Percentiles rank a stretch among this genome's conserved stretches.
phyloP scores from a whole-genome alignment of 2,113 vertebrate genomes.

The Anhinga rufa region DNA sequence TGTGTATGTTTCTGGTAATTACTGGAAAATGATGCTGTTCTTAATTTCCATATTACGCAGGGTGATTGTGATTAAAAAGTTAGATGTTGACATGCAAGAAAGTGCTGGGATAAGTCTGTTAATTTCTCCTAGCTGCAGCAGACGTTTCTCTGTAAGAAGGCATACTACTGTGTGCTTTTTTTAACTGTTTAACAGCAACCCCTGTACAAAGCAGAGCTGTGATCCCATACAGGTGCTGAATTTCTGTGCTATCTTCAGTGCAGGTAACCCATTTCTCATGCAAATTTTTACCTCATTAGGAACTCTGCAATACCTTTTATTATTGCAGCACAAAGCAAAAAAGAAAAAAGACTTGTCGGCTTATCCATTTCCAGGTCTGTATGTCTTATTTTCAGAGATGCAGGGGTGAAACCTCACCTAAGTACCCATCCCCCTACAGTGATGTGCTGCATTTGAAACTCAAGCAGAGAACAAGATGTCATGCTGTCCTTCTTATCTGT shows the following conservation, averaged over 20 bases:
- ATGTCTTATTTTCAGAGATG: neutral
- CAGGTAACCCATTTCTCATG: neutral
- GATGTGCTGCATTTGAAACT: neutral
- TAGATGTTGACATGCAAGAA: conserved; percentile 14
- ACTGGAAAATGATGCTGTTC: conserved; percentile 41
- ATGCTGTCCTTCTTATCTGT: neutral
- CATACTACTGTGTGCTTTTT: neutral
- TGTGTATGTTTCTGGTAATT: conserved; percentile 38
- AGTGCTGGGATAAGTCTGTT: neutral
- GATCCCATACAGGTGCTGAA: neutral
- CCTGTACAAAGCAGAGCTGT: neutral
- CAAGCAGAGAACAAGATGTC: neutral
- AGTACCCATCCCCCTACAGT: neutral
- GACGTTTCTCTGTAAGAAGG: neutral
- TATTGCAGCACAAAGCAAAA: neutral
- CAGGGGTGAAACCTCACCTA: neutral
- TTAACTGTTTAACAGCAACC: neutral
- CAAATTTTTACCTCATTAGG: neutral
- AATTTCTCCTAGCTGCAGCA: neutral
- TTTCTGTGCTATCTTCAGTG: neutral
- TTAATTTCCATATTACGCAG: conserved; percentile 36
- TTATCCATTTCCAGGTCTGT: neutral
- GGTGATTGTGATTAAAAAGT: conserved; percentile 24
- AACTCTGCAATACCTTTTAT: neutral
- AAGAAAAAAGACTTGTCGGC: fast-evolving